phyloP scores from a whole-genome alignment of 2,797 vertebrate species.

The Oryzias sinensis region DNA sequence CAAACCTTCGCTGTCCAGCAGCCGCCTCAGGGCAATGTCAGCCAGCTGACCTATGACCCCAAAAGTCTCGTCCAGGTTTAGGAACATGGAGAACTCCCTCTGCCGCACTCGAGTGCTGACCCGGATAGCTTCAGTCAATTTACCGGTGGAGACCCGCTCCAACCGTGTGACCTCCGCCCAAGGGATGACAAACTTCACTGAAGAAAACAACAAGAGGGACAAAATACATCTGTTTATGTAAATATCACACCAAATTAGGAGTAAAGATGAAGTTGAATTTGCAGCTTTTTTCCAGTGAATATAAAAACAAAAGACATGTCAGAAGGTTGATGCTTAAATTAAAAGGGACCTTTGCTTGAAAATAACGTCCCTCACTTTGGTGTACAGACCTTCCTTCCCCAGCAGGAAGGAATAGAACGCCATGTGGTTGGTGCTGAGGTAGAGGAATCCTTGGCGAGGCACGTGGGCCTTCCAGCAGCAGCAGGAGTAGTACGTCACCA shows the following conservation, averaged over 20 bases:
- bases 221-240: neutral
- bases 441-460: constrained; percentile 95
- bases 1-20: constrained; percentile 91
- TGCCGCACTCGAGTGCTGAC: constrained; percentile 85
- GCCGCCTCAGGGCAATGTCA: constrained; percentile 88
- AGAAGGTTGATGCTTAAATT: no score
- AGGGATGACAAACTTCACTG: constrained; percentile 91
- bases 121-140: constrained; percentile 88
- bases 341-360: neutral
- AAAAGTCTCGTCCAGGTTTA: constrained; percentile 87
- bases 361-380: constrained; percentile 15
- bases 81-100: constrained; percentile 94
- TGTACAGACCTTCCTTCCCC: constrained; percentile 90
- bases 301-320: no score
- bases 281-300: no score
- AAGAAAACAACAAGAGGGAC: neutral
- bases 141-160: constrained; percentile 87
- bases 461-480: constrained; percentile 97
- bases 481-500: constrained; percentile 93
- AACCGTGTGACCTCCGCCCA: constrained; percentile 92
- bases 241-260: neutral
- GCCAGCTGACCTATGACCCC: constrained; percentile 91
- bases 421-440: constrained; percentile 95
- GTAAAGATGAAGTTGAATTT: neutral
- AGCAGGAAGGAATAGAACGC: constrained; percentile 98